Conservation (phyloP, 2,113 vertebrate species). For the Ovibos moschatus region DNA sequence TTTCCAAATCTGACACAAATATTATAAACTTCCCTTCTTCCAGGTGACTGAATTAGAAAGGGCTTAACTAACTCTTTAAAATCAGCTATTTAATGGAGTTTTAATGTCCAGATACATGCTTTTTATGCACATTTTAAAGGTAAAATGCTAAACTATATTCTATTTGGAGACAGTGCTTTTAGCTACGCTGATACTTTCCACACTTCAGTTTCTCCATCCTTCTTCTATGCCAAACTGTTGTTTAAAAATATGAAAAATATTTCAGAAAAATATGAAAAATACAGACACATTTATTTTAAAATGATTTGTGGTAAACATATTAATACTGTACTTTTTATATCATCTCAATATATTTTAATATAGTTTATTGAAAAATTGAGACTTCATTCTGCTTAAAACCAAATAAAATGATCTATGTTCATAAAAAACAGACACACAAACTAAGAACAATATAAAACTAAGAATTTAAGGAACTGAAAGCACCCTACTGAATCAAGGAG, state of each 20-base stretch:
- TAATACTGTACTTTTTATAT: background rate
- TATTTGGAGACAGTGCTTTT: background rate
- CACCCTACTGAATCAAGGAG: background rate
- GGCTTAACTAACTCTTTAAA: background rate
- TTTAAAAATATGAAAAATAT: conserved; percentile 4
- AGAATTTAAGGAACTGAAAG: background rate
- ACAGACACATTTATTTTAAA: conserved; percentile 15
- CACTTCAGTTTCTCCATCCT: background rate
- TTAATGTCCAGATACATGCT: background rate
- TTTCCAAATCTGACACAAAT: background rate
- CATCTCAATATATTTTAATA: background rate
- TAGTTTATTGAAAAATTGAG: background rate
- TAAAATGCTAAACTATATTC: background rate
- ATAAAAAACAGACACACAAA: background rate
- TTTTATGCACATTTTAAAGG: background rate
- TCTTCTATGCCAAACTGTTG: background rate
- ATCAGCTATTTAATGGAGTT: background rate
- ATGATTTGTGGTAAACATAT: background rate
- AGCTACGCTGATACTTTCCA: background rate
- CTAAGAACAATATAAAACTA: background rate
- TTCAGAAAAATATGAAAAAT: conserved; percentile 1
- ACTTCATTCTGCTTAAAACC: background rate
- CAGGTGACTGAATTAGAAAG: background rate
- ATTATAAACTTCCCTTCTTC: background rate
- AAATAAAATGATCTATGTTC: background rate